A percentile compares a stretch with the other conserved stretches of the same genome.
phyloP scores from a whole-genome alignment of 2,113 vertebrate species.

The Coregonus clupeaformis region DNA sequence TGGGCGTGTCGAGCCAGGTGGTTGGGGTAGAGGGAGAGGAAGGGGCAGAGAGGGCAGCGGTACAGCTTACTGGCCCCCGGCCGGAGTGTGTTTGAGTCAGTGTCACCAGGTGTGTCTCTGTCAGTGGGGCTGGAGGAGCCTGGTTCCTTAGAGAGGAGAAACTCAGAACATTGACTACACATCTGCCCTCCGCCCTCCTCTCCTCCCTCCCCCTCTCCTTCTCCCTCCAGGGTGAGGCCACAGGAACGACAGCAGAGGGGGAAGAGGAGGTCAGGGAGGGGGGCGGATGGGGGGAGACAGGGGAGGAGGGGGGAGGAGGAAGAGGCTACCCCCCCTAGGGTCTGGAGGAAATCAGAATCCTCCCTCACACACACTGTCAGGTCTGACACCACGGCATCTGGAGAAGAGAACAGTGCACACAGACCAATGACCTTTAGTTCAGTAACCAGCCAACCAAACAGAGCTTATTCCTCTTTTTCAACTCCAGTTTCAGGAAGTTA shows the following conservation, averaged over 20 bases:
- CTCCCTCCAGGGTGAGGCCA: constrained; percentile 82
- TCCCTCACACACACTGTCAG: constrained; percentile 66
- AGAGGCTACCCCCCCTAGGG: constrained; percentile 51
- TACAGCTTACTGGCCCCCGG: constrained; percentile 77
- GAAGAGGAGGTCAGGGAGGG: constrained; percentile 86
- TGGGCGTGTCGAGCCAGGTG: constrained; percentile 93
- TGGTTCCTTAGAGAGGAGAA: constrained; percentile 72
- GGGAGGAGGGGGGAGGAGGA: constrained; percentile 74
- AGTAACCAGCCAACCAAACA: neutral
- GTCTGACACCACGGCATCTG: constrained; percentile 68
- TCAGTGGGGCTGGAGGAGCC: constrained; percentile 24
- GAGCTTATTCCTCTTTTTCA: constrained; percentile 47
- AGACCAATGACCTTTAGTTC: neutral
- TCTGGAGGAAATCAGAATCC: constrained; percentile 54
- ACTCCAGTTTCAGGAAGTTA: constrained; percentile 19
- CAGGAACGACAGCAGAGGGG: constrained; percentile 89
- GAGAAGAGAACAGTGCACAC: neutral
- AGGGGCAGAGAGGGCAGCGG: constrained; percentile 86
- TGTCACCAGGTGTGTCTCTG: neutral
- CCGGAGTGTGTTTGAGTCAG: neutral
- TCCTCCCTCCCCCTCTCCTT: constrained; percentile 35
- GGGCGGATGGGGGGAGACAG: constrained; percentile 44
- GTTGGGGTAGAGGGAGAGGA: constrained; percentile 93
- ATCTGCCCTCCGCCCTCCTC: constrained; percentile 79
- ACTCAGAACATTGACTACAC: constrained; percentile 81